Evolutionary conservation across 2,888 invertebrate genomes (phyloP).

Genomic region (Harpalus rubripes): DNA sequence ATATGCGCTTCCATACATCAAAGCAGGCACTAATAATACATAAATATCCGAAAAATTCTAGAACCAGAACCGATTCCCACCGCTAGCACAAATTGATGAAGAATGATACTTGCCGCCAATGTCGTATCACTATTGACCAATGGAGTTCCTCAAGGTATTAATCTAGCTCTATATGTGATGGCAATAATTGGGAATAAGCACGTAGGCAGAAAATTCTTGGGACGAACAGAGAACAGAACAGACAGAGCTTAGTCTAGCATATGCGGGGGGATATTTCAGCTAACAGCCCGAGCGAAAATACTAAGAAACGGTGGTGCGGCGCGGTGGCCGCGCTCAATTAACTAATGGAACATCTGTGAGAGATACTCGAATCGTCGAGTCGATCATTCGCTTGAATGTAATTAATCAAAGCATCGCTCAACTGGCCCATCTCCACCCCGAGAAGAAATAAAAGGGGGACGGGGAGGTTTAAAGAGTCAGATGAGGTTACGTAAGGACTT

Average conservation of each 20-base stretch:
- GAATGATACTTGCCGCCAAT: no score
- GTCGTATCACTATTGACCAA: no score
- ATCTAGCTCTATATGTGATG: no score
- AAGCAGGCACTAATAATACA: no score
- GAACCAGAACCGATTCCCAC: no score
- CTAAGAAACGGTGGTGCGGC: constrained; percentile 52
- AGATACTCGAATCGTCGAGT: constrained; percentile 61
- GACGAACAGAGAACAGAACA: no score
- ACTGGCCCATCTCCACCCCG: constrained; percentile 42
- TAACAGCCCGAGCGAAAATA: constrained; percentile 60
- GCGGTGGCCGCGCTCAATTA: constrained; percentile 60
- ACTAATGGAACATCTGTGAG: constrained; percentile 67
- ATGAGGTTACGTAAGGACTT: constrained; percentile 28
- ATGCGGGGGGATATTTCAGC: constrained; percentile 30
- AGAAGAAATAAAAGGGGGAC: constrained; percentile 18
- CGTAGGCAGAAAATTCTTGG: no score
- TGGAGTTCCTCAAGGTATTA: no score
- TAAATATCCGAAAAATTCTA: no score
- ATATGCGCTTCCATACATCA: no score
- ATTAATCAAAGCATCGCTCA: constrained; percentile 65
- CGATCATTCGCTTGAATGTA: constrained; percentile 66
- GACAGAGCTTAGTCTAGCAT: neutral
- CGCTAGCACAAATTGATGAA: no score
- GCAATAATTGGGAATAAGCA: no score
- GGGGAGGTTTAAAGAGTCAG: constrained; percentile 26